Conservation (phyloP, 2,797 vertebrate genomes). For the Sebastes reedi region DNA sequence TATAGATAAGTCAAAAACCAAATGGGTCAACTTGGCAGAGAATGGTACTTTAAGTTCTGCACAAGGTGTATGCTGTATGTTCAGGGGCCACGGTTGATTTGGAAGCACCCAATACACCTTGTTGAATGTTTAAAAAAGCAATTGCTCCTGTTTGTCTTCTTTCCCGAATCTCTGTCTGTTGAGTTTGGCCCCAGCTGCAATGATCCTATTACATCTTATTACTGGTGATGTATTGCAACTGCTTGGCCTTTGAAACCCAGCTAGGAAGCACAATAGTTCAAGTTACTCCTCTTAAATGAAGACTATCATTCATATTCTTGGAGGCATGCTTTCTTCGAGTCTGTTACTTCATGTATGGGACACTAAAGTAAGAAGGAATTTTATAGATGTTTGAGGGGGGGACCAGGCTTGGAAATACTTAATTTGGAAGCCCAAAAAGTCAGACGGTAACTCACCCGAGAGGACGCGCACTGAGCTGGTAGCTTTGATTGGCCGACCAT, state of each 20-base stretch:
- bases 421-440: neutral
- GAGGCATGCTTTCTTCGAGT: neutral
- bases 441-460: constrained; percentile 84
- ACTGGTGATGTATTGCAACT: constrained; percentile 51
- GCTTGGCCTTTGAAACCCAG: constrained; percentile 12
- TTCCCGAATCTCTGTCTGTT: constrained; percentile 36
- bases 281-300: neutral
- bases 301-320: neutral
- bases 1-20: neutral
- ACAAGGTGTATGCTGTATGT: neutral
- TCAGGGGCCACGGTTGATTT: constrained; percentile 25
- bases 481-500: constrained; percentile 84
- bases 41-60: neutral
- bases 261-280: neutral
- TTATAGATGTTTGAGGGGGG: neutral
- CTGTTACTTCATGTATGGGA: neutral
- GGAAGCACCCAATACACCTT: constrained; percentile 24
- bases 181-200: constrained; percentile 42
- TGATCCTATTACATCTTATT: constrained; percentile 45
- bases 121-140: constrained; percentile 40
- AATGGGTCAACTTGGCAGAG: neutral
- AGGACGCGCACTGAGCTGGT: constrained; percentile 85
- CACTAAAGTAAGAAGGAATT: neutral
- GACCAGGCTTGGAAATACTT: neutral
- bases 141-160: constrained; percentile 41